Base-by-base conservation (phyloP, 2,113 vertebrate species). In the Neotoma lepida region DNA sequence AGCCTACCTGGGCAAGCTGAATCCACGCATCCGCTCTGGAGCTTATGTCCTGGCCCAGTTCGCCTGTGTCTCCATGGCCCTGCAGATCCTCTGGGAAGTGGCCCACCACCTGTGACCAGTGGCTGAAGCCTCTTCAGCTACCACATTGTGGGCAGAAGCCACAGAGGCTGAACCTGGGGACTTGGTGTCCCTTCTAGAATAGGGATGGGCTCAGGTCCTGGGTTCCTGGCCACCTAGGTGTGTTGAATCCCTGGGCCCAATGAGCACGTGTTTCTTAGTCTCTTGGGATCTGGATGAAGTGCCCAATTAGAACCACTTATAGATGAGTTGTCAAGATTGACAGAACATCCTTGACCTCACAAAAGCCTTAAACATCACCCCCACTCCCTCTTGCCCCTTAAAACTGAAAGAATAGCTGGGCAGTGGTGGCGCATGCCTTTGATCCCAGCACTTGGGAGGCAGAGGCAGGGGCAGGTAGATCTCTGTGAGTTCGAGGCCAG, bases 21-120 rank as follows among this genome's bases (percentile, higher is more conserved):
- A 82, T 61, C 98, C 99, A 0, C 99, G 99, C 2, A 98, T 98
- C 0, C 99, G 99, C 78, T 99, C 99, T 0, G 7, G 99, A 94
- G 98, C 99, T 89, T 99, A 99, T 91, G 77, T 92, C 0, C 51
- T 99, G 20, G 99, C 99, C 30, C 99, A 99, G 98, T 97, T 99
- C 7, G 99, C 99, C 63, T 99, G 99, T 2, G 63, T 98, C 93
- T 99, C 99, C 91, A 99, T 99, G 99, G 99, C 99, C 0, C 82
- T 99, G 95, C 99, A 99, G 98, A 98, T 99, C 91, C 96, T 99
- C 28, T 91, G 98, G 4, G 97, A 98, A 0, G 98, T 98, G 0
- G 96, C 89, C 54, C 95, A 96, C 0, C 98, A 98, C 20, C 99
- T 99, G 96, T 99, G 97, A 98, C 46, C 35, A 1, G 81, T 86